Conservation (phyloP, 2,113 vertebrate genomes). For the Nanorana parkeri region DNA sequence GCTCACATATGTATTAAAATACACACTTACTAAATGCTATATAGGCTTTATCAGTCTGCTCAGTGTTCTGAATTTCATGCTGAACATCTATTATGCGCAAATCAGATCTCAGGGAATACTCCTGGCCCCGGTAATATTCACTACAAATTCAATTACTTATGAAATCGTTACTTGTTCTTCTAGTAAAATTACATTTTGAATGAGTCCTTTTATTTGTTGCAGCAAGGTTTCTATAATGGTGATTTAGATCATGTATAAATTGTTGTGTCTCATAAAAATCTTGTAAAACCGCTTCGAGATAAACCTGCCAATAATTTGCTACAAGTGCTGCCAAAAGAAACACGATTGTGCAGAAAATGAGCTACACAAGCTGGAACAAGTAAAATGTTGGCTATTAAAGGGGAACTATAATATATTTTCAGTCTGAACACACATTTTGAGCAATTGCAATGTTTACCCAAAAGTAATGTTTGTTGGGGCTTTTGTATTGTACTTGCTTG, state of each 20-base stretch:
- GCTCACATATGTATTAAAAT: too few relatives aligned
- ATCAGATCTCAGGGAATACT: background rate
- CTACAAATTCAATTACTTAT: slow-evolving; percentile 16
- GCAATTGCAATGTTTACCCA: too few relatives aligned
- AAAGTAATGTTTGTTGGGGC: too few relatives aligned
- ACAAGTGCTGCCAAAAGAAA: slow-evolving; percentile 20
- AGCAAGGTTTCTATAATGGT: background rate
- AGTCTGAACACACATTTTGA: too few relatives aligned
- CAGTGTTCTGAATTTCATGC: too few relatives aligned
- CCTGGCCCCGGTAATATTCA: background rate
- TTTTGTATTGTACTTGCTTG: too few relatives aligned
- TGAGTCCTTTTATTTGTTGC: slow-evolving; percentile 2
- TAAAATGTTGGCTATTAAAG: background rate
- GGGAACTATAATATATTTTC: too few relatives aligned
- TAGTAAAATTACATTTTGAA: background rate
- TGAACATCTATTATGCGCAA: too few relatives aligned
- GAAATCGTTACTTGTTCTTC: background rate
- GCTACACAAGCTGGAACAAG: slow-evolving; percentile 19
- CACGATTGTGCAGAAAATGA: background rate
- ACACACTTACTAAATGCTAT: too few relatives aligned
- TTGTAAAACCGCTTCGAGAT: slow-evolving; percentile 11
- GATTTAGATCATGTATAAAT: background rate
- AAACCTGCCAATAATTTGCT: slow-evolving; percentile 25
- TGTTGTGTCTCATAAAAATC: slow-evolving; percentile 5
- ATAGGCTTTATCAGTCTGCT: too few relatives aligned